Evolutionary conservation across 2,113 vertebrate genomes (phyloP), one percentile per base, ranked within the genome.

Genomic region (Cryptotis parvus): DNA sequence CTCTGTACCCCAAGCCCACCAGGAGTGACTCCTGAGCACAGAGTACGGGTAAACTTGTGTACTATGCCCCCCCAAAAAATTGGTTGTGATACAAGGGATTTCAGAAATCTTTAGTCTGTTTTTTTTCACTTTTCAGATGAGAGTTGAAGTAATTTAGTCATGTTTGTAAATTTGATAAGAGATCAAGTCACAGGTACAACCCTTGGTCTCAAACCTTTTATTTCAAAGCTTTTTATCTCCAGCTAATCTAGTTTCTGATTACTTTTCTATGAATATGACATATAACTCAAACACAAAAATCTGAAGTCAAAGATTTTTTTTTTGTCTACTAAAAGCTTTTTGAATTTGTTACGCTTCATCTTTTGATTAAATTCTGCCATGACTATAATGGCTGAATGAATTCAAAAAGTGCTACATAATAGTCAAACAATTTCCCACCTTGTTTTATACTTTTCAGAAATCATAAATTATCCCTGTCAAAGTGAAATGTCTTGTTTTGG

Each of bases 251-350:
- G 11, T 92, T 95, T 82, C 83, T 93, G 55, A 87, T 94, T 84
- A 84, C 80, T 91, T 84, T 91, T 87, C 80, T 92, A 35, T 66
- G 63, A 94, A 92, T 35, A 84, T 70, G n/a, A 63, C 8, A 89
- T 92, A 83, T 20, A 93, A 65, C 49, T 93, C 74, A 93, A 84
- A 91, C 88, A 94, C 68, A 81, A 45, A 96, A 92, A 84, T 77
- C 69, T 68, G 43, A 39, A 85, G 20, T 35, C 86, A 72, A 65
- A 85, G 73, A 43, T 41, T 52, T 89, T 18, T 43, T 92, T 92
- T 84, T 80, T 89, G 33, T 81, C 63, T 80, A 24, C 87, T 49
- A 69, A 75, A 91, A 90, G 83, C 37, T 74, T 90, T n/a, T 87
- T 86, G 72, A 88, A 37, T 39, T 72, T 90, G 6, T 94, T 58